Evolutionary conservation across 2,113 vertebrate species (phyloP).

Genomic region (Channa argus): DNA sequence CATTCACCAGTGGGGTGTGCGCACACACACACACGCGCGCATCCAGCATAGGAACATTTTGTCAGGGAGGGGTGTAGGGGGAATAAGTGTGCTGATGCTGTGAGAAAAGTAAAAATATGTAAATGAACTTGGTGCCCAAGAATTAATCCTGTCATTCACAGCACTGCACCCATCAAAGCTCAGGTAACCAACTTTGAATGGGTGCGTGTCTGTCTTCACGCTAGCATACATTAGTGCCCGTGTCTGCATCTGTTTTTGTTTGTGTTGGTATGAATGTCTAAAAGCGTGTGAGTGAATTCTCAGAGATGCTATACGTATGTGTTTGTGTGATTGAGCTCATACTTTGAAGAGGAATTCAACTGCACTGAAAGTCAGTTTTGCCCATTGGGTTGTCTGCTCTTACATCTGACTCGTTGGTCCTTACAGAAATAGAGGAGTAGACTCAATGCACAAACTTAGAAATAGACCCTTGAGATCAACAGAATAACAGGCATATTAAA

Average conservation of each 20-base stretch:
- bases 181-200: slow-evolving; percentile 57
- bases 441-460: too few relatives aligned
- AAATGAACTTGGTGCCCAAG: slow-evolving; percentile 80
- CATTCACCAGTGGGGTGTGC: slow-evolving; percentile 29
- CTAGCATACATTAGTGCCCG: slow-evolving; percentile 21
- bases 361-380: slow-evolving; percentile 28
- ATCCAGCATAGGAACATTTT: slow-evolving; percentile 27
- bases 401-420: slow-evolving; percentile 19
- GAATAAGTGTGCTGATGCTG: slow-evolving; percentile 53
- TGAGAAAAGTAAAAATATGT: slow-evolving; percentile 82
- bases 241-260: slow-evolving; percentile 25
- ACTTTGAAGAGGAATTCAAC: slow-evolving; percentile 63
- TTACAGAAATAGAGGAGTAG: slow-evolving; percentile 2
- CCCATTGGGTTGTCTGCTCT: slow-evolving; percentile 14
- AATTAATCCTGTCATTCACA: slow-evolving; percentile 83
- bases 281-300: slow-evolving; percentile 9
- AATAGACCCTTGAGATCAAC: slow-evolving; percentile 46
- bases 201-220: slow-evolving; percentile 15
- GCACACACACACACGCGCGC: slow-evolving; percentile 9
- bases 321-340: slow-evolving; percentile 15
- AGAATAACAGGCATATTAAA: slow-evolving; percentile 40
- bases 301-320: neutral
- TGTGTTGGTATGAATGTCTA: slow-evolving; percentile 17
- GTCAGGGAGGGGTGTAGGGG: neutral
- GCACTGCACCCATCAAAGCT: slow-evolving; percentile 69